Percentiles rank a stretch among this genome's conserved stretches.
phyloP scores from a whole-genome alignment of 2,113 vertebrate genomes.

The Epinephelus lanceolatus region DNA sequence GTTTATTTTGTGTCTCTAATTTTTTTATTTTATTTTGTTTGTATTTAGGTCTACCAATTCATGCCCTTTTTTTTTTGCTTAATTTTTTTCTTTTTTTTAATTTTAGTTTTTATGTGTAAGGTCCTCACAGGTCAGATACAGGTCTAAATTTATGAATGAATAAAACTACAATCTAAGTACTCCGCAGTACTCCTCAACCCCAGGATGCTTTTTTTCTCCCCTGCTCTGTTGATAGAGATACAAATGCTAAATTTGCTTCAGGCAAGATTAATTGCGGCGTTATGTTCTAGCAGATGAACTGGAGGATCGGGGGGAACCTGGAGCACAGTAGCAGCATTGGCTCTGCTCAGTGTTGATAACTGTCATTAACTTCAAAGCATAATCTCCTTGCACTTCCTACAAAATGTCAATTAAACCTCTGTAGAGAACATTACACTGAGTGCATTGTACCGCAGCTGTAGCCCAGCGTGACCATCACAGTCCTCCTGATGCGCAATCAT shows the following conservation, averaged over 20 bases:
- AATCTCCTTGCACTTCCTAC: slow-evolving; percentile 18
- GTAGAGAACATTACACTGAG: slow-evolving; percentile 30
- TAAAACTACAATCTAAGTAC: neutral
- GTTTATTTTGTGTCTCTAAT: neutral
- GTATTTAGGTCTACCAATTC: neutral
- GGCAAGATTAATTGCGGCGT: slow-evolving; percentile 8
- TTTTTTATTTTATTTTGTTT: neutral
- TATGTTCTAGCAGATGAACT: slow-evolving; percentile 32
- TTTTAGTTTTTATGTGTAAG: no score
- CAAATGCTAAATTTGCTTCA: slow-evolving; percentile 1
- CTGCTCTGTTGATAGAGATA: slow-evolving; percentile 8
- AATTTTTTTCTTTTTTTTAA: neutral
- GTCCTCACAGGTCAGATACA: no score
- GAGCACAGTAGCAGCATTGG: slow-evolving; percentile 24
- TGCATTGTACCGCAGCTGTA: slow-evolving; percentile 22
- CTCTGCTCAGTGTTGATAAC: slow-evolving; percentile 42
- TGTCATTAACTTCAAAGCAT: slow-evolving; percentile 54
- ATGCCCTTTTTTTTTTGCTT: neutral
- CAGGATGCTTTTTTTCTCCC: neutral
- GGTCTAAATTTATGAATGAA: neutral
- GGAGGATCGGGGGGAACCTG: slow-evolving; percentile 16
- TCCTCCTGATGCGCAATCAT: neutral
- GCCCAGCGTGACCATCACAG: slow-evolving; percentile 6
- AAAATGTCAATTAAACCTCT: slow-evolving; percentile 54
- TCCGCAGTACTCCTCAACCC: neutral